These are phyloP conservation scores for Coremacera marginata DNA, from an alignment of 2,888 invertebrate species.

Conservation along the genomic window DNA sequence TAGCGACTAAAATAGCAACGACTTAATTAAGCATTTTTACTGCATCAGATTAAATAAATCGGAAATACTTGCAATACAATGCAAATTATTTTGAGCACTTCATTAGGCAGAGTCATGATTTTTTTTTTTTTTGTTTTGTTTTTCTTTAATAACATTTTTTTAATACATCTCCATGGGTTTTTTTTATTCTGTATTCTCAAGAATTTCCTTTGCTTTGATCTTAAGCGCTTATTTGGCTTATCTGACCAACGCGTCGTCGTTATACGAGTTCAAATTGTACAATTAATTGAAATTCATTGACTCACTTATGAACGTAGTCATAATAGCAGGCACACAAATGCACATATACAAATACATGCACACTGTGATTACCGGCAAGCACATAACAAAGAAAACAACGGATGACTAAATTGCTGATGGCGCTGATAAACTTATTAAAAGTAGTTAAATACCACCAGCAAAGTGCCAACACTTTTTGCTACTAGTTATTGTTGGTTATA, in stretches of 20 bases:
- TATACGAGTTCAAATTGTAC: neutral
- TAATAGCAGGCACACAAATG: neutral
- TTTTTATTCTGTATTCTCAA: neutral
- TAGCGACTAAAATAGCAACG: constrained; percentile 13
- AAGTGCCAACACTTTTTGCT: constrained; percentile 59
- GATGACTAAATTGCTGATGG: constrained; percentile 66
- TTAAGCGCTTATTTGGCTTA: constrained; percentile 15
- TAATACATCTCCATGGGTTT: neutral
- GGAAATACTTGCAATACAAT: too few species aligned
- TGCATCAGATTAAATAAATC: neutral
- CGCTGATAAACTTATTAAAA: constrained; percentile 66
- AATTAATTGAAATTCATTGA: constrained; percentile 36
- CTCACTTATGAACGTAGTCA: constrained; percentile 6
- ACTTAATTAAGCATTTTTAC: constrained; percentile 28
- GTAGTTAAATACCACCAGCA: constrained; percentile 64
- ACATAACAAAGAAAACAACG: constrained; percentile 48
- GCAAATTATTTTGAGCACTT: too few species aligned
- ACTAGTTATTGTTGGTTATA: constrained; percentile 41
- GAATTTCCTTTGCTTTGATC: constrained; percentile 23
- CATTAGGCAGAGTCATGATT: too few species aligned
- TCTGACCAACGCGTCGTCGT: constrained; percentile 7
- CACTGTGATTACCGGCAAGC: neutral
- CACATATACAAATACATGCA: neutral
- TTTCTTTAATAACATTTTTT: too few species aligned
- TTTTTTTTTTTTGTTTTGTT: too few species aligned